Evolutionary conservation across 2,888 invertebrate genomes (phyloP).

Genomic region (Metellina segmentata): DNA sequence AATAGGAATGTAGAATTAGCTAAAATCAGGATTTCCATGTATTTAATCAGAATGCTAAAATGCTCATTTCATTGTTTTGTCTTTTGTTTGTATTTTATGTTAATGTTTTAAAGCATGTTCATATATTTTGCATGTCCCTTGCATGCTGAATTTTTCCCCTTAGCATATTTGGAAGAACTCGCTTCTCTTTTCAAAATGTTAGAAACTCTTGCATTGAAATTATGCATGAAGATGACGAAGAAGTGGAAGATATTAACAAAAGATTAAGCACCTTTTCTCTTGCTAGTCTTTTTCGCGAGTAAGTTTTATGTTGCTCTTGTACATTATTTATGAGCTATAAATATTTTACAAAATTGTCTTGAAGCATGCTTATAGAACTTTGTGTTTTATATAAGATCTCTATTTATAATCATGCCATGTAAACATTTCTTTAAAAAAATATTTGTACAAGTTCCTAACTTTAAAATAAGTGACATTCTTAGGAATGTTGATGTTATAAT

Average conservation of each 20-base stretch:
- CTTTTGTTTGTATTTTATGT: background rate
- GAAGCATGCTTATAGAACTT: no score
- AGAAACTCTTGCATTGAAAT: slow-evolving; percentile 71
- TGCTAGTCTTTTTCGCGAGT: slow-evolving; percentile 74
- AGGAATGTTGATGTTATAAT: no score
- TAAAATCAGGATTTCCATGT: no score
- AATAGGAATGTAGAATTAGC: no score
- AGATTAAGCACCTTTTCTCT: slow-evolving; percentile 68
- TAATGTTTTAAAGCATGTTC: slow-evolving; percentile 5
- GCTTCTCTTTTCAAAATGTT: slow-evolving; percentile 63
- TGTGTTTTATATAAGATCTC: no score
- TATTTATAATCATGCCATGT: no score
- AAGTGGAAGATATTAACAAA: slow-evolving; percentile 71
- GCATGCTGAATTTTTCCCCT: slow-evolving; percentile 49
- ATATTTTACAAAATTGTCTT: background rate
- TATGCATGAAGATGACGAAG: slow-evolving; percentile 75
- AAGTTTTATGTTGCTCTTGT: slow-evolving; percentile 26
- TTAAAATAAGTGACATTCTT: no score
- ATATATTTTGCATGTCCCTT: slow-evolving; percentile 2
- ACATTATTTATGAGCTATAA: background rate
- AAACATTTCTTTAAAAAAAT: no score
- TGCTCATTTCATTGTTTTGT: background rate
- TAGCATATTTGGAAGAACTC: slow-evolving; percentile 62
- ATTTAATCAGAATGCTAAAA: no score
- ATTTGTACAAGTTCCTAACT: no score